Evolutionary conservation across 1,140 invertebrate species (phyloP), one percentile per base, ranked within the genome.

Genomic region (Meteorus sp.): DNA sequence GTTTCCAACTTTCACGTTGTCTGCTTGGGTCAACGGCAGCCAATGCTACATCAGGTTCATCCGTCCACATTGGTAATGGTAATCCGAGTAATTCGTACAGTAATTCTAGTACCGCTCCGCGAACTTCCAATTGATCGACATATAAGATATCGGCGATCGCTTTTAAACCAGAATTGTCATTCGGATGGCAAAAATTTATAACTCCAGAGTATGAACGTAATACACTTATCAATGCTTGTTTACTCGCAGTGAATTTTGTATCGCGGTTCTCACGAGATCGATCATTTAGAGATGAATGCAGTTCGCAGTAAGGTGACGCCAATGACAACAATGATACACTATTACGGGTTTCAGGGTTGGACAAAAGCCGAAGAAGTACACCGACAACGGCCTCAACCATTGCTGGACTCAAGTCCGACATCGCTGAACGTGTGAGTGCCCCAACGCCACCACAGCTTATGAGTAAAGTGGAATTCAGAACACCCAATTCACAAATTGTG

Each of bases 241-340:
- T 89, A 63, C 91, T 92, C 58, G 92, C 91, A 11, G 87, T 87
- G 69, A 94, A 92, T 59, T 89, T 84, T 61, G 90, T 82, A 63
- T 94, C 90, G 43, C 88, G 83, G 62, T 93, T 92, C 62, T 94
- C 92, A 82, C 72, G 85, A 70, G 71, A 83, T 80, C 79, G 82
- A 77, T 65, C 85, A 77, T 62, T 82, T 74, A 66, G 85, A 74
- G 74, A 86, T 75, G 84, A 91, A 70, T 95, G 91, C 66, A 93
- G 89, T 80, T 97, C 95, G 66, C 93, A 96, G 68, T 95, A 96
- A 2, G 94, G 93, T 1, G 93, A 92, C 37, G 94, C 88, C 2
- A 97, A 81, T 70, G 86, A 89, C 65, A 92, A 82, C n/a, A 96
- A 78, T 67, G 92, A 89, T 3, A 94, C 84, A 11, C 84, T 86